Evolutionary conservation across 2,888 invertebrate genomes (phyloP).

Genomic region (Trichogramma evanescens): DNA sequence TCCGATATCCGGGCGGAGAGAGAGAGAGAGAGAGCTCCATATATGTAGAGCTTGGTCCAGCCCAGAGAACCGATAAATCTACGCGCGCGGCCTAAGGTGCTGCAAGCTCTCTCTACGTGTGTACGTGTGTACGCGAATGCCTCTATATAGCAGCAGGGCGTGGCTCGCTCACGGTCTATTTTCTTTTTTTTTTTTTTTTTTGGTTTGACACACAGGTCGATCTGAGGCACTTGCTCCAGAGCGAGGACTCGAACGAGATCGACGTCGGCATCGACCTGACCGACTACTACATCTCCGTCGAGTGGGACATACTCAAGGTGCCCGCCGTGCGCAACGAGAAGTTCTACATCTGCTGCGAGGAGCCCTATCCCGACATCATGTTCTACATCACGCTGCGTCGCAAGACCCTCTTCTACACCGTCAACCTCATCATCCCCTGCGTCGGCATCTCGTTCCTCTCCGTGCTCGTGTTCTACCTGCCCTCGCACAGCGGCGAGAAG

Average conservation of each 20-base stretch:
- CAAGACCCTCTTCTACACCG: conserved; percentile 95
- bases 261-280: conserved; percentile 86
- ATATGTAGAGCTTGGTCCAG: too few species aligned
- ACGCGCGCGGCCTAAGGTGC: too few species aligned
- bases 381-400: conserved; percentile 92
- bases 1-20: too few species aligned
- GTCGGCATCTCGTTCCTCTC: conserved; percentile 95
- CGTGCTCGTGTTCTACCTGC: conserved; percentile 93
- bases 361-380: conserved; percentile 95
- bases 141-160: not conserved
- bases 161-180: not conserved
- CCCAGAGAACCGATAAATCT: too few species aligned
- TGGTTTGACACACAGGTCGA: conserved; percentile 62
- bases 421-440: conserved; percentile 94
- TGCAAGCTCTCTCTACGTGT: not conserved
- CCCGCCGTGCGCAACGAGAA: conserved; percentile 85
- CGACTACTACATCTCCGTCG: conserved; percentile 93
- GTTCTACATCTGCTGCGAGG: conserved; percentile 93
- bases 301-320: conserved; percentile 96
- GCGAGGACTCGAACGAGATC: conserved; percentile 79
- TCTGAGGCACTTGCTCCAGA: conserved; percentile 78
- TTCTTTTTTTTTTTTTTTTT: not conserved
- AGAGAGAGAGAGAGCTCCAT: too few species aligned
- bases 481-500: conserved; percentile 96
- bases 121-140: not conserved